Percentiles rank a stretch among this genome's conserved stretches.
phyloP scores from a whole-genome alignment of 92 coral and sea anemone species.

The Plumapathes pennacea region DNA sequence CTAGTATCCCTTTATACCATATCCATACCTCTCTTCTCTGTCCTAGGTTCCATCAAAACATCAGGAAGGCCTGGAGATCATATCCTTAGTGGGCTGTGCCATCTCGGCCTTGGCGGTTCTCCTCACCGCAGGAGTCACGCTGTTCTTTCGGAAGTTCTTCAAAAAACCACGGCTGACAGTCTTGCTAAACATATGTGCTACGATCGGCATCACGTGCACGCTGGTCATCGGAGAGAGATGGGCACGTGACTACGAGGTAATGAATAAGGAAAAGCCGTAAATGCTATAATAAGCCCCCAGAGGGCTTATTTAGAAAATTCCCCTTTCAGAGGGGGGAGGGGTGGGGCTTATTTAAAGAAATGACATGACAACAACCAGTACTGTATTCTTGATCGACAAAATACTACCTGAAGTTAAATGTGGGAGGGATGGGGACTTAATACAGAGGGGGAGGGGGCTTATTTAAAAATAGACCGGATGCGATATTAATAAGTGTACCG shows the following conservation, averaged over 20 bases:
- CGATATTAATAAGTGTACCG: too few relatives aligned
- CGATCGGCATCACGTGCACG: slow-evolving; percentile 58
- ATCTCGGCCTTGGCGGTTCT: slow-evolving; percentile 68
- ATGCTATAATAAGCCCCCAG: too few relatives aligned
- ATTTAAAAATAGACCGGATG: too few relatives aligned
- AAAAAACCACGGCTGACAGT: slow-evolving; percentile 54
- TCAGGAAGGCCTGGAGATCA: slow-evolving; percentile 51
- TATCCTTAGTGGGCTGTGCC: slow-evolving; percentile 72
- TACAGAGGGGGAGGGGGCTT: too few relatives aligned
- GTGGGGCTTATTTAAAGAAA: too few relatives aligned
- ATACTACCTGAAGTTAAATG: too few relatives aligned
- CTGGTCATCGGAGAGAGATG: slow-evolving; percentile 68
- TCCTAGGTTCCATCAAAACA: slow-evolving; percentile 20
- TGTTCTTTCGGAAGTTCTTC: slow-evolving; percentile 54
- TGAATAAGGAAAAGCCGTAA: neutral
- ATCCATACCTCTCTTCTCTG: neutral
- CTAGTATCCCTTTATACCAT: too few relatives aligned
- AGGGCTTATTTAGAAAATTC: too few relatives aligned
- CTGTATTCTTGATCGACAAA: too few relatives aligned
- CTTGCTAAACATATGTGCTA: slow-evolving; percentile 59
- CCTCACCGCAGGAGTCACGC: slow-evolving; percentile 34
- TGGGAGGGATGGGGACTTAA: too few relatives aligned
- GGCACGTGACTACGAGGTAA: slow-evolving; percentile 56
- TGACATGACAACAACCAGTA: too few relatives aligned
- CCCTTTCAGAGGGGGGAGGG: too few relatives aligned